Conservation (phyloP, 2,113 vertebrate genomes). For the Accipiter virgatus region DNA sequence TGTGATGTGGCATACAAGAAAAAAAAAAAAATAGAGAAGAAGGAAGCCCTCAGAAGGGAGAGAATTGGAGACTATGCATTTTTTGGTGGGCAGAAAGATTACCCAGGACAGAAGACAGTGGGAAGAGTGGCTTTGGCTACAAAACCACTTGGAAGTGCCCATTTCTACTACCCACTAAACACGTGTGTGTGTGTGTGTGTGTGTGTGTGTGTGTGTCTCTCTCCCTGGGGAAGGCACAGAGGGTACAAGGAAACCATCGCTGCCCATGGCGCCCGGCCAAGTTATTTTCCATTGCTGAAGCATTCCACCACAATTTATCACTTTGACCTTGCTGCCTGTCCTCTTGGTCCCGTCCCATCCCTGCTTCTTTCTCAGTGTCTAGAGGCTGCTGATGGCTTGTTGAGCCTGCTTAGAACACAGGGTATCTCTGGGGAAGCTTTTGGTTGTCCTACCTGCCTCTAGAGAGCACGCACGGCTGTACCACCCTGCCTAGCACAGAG, state of each 20-base stretch:
- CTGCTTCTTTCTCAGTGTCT: background rate
- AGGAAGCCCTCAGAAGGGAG: background rate
- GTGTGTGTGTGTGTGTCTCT: no score
- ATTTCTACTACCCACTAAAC: background rate
- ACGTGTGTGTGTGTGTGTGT: no score
- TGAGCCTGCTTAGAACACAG: background rate
- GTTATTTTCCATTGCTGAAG: background rate
- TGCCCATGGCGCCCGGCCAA: rapidly evolving
- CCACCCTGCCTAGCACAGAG: no score
- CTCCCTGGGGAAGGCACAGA: background rate
- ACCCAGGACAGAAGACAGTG: background rate
- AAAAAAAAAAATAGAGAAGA: background rate
- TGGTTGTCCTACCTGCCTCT: background rate
- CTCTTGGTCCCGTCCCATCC: no score
- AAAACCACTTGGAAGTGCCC: background rate
- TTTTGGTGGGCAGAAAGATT: background rate
- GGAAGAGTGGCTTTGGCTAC: background rate
- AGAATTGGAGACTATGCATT: background rate
- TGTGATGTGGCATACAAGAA: background rate
- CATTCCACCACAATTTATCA: background rate
- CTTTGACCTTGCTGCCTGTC: background rate
- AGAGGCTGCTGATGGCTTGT: background rate
- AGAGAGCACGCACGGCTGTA: rapidly evolving
- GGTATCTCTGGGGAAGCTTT: background rate
- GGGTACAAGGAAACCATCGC: background rate